Conservation (phyloP, 2,113 vertebrate species). For the Anarhynchus alexandrinus region DNA sequence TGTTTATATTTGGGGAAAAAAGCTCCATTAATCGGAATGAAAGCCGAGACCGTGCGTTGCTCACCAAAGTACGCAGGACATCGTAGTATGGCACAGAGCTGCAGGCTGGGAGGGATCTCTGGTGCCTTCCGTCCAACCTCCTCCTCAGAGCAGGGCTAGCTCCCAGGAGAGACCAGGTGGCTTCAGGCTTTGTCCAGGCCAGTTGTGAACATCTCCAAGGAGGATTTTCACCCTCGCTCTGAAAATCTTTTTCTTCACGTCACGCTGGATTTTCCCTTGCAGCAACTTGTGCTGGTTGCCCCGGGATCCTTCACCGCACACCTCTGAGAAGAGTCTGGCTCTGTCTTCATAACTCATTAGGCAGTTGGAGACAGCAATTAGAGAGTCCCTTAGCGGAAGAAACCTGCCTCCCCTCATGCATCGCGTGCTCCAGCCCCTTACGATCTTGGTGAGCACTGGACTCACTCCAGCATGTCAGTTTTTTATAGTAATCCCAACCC, state of each 20-base stretch:
- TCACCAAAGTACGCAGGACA: background rate
- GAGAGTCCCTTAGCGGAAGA: background rate
- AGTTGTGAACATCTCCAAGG: conserved; percentile 28
- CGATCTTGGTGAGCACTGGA: background rate
- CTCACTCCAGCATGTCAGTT: background rate
- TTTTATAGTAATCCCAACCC: background rate
- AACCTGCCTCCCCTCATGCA: background rate
- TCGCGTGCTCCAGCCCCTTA: background rate
- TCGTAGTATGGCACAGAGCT: background rate
- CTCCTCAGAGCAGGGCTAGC: background rate
- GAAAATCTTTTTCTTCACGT: conserved; percentile 19
- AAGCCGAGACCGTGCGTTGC: background rate
- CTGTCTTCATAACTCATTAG: background rate
- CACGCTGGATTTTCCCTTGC: background rate
- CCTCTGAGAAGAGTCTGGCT: background rate
- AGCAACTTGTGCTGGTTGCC: background rate
- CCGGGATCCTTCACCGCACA: background rate
- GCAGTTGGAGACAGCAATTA: background rate
- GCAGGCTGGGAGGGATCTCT: background rate
- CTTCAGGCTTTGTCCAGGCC: conserved; percentile 2
- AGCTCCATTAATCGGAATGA: background rate
- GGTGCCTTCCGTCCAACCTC: background rate
- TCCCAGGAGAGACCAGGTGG: conserved; percentile 6
- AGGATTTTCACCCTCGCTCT: conserved; percentile 41
- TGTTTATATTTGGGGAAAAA: conserved; percentile 43